A percentile compares a stretch with the other conserved stretches of the same genome.
These are phyloP conservation scores for Xenopus laevis DNA, from an alignment of 2,113 vertebrate species.

Conservation along the genomic window DNA sequence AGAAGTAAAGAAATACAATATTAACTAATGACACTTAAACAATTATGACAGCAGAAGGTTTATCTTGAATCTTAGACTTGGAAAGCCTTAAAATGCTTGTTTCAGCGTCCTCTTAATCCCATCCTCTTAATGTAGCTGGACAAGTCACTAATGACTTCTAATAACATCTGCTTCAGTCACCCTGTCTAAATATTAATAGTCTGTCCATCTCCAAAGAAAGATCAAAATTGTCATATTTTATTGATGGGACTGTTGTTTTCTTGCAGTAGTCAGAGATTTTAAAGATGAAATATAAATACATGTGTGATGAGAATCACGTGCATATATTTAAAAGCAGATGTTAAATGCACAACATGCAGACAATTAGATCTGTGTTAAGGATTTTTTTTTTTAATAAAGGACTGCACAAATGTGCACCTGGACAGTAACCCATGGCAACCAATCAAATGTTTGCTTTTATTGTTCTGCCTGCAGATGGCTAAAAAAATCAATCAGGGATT, in stretches of 20 bases:
- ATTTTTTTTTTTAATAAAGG: too few species aligned
- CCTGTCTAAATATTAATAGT: conserved; percentile 50
- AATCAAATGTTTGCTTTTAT: too few species aligned
- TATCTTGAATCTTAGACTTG: conserved; percentile 47
- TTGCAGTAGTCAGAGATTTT: conserved; percentile 57
- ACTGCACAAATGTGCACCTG: too few species aligned
- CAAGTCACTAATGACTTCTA: conserved; percentile 55
- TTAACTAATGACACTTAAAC: conserved; percentile 47
- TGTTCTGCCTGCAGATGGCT: too few species aligned
- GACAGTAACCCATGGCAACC: too few species aligned
- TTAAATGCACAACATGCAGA: too few species aligned
- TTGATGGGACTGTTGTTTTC: conserved; percentile 55
- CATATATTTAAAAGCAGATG: neutral
- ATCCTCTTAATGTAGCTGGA: conserved; percentile 46
- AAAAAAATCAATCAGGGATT: too few species aligned
- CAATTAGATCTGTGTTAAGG: too few species aligned
- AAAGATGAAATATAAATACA: conserved; percentile 52
- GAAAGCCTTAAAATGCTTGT: conserved; percentile 48
- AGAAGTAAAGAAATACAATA: neutral
- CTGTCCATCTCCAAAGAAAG: conserved; percentile 56
- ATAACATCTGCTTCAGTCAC: conserved; percentile 55
- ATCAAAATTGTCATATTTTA: conserved; percentile 61
- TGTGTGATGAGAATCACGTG: too few species aligned
- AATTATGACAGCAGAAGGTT: conserved; percentile 55
- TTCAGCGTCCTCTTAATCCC: conserved; percentile 54